A percentile compares a stretch with the other conserved stretches of the same genome.
phyloP scores from a whole-genome alignment of 2,888 invertebrate genomes.

The Euplagia quadripunctaria region DNA sequence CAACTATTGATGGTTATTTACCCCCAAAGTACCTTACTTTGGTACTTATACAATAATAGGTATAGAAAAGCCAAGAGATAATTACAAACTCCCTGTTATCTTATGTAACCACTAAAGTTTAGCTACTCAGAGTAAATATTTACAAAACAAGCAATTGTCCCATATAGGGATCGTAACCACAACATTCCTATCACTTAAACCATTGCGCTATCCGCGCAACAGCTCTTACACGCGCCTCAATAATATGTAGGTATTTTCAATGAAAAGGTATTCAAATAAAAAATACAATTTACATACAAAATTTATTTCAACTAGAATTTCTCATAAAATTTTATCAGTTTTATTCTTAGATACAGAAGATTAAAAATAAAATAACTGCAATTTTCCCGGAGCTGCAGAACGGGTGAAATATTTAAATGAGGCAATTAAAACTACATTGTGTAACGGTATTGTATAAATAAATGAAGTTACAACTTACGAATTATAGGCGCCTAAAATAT shows the following conservation, averaged over 20 bases:
- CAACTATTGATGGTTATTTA: no score
- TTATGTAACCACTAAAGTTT: no score
- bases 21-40: no score
- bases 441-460: slow-evolving; percentile 65
- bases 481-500: slow-evolving; percentile 47
- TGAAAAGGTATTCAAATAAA: slow-evolving; percentile 32
- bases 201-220: background rate
- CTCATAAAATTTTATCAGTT: slow-evolving; percentile 72
- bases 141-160: no score
- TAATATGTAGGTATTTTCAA: background rate
- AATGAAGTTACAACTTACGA: slow-evolving; percentile 47
- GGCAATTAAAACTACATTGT: slow-evolving; percentile 68
- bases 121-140: no score
- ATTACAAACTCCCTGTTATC: no score
- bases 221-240: background rate
- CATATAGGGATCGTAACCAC: background rate
- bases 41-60: no score
- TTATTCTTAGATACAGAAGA: slow-evolving; percentile 63
- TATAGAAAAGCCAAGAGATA: no score
- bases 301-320: slow-evolving; percentile 81
- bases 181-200: background rate
- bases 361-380: slow-evolving; percentile 45
- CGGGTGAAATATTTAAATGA: slow-evolving; percentile 45
- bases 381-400: slow-evolving; percentile 47
- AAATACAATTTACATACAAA: slow-evolving; percentile 73